phyloP scores from a whole-genome alignment of 2,113 vertebrate species.

The Rhegmatorhina hoffmannsi region DNA sequence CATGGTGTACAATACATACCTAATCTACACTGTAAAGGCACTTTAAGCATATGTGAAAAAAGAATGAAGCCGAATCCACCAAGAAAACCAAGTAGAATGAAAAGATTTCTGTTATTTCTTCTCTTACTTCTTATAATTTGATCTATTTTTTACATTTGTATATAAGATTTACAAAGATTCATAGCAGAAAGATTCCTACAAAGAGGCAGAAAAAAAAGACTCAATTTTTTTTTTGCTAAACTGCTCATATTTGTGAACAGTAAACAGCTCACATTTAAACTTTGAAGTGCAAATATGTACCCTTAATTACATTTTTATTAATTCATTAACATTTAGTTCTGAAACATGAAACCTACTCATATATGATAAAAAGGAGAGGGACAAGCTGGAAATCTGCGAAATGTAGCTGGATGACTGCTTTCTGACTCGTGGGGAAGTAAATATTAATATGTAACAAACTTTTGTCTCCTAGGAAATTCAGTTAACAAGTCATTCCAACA shows the following conservation, averaged over 20 bases:
- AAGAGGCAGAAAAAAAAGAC: not conserved
- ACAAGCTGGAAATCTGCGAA: not conserved
- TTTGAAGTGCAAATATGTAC: not conserved
- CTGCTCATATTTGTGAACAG: not conserved
- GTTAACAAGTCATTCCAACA: not conserved
- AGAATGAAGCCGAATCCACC: not conserved
- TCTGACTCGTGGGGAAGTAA: not conserved
- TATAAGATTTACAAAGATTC: not conserved
- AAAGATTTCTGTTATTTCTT: not conserved
- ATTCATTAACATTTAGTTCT: not conserved
- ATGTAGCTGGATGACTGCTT: not conserved
- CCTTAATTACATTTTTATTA: not conserved
- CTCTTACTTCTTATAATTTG: not conserved
- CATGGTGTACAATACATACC: not conserved
- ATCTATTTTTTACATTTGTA: not conserved
- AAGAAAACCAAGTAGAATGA: not conserved
- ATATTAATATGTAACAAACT: fast-evolving
- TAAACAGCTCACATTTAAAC: not conserved
- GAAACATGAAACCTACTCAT: not conserved
- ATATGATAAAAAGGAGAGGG: not conserved
- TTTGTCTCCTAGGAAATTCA: not conserved
- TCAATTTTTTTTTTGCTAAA: not conserved
- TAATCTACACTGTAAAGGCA: not conserved
- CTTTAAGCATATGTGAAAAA: not conserved
- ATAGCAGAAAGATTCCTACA: not conserved